Conservation (phyloP, 1,140 invertebrate genomes). For the Drosophila sturtevanti region DNA sequence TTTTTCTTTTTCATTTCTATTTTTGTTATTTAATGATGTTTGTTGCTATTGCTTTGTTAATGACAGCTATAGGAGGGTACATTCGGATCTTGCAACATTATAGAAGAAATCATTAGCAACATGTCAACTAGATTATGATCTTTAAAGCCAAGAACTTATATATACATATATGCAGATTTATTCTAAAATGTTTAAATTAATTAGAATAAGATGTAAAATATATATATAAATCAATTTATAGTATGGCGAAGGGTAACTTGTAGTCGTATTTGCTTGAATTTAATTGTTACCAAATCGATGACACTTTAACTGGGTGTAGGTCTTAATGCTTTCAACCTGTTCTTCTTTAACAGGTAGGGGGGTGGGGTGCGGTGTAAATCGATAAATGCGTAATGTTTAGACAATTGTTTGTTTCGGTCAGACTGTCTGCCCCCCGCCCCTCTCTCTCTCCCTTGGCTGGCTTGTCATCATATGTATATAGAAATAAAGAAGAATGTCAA, state of each 20-base stretch:
- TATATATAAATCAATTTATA: too few relatives aligned
- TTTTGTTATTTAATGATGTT: slow-evolving; percentile 45
- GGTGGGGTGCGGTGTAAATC: slow-evolving; percentile 25
- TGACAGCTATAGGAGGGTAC: not conserved
- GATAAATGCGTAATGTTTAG: slow-evolving; percentile 55
- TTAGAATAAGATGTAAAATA: too few relatives aligned
- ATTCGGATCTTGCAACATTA: too few relatives aligned
- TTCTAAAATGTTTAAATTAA: not conserved
- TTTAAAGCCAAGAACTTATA: too few relatives aligned
- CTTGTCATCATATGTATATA: slow-evolving; percentile 20
- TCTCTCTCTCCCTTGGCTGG: slow-evolving; percentile 4
- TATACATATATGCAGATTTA: not conserved
- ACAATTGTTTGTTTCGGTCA: slow-evolving; percentile 32
- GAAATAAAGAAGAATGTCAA: slow-evolving; percentile 76
- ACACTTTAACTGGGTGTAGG: slow-evolving; percentile 38
- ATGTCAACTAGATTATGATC: not conserved
- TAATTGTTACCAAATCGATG: slow-evolving; percentile 55
- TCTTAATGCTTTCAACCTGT: slow-evolving; percentile 9
- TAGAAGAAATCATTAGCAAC: not conserved
- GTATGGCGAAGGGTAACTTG: not conserved
- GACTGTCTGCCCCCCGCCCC: too few relatives aligned
- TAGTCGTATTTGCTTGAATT: slow-evolving; percentile 26
- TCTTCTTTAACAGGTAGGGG: not conserved
- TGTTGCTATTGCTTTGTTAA: not conserved
- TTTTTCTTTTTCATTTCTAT: too few relatives aligned